Base-by-base conservation (phyloP, 2,113 vertebrate genomes). In the Proteles cristata region DNA sequence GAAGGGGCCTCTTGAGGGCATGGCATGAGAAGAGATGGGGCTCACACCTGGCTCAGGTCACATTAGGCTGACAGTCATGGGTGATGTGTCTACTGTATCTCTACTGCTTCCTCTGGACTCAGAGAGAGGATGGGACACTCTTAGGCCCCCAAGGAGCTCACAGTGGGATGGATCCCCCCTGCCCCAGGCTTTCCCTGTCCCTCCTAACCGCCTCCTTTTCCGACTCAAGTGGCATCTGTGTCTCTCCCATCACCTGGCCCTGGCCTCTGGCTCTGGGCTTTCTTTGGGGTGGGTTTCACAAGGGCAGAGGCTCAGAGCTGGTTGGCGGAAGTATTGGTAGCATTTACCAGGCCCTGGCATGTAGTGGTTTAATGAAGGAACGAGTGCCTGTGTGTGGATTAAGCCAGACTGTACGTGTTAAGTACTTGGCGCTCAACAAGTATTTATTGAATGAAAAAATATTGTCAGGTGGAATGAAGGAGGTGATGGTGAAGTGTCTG, bases 361-460 rank as follows among this genome's bases (percentile, higher is more conserved):
- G 7, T 31, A 58, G 80, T 66, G 77, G 76, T 11, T 65, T 88
- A 58, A 45, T 88, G 94, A 66, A 74, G 69, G 50, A n/a, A 21
- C 48, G 93, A 55, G 48, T 33, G 65, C 58, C 43, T 31, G 39
- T 35, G 48, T 69, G 66, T 73, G 58, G 35, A 90, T 90, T 65
- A 43, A 76, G 43, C 68, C 85, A 88, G 69, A 76, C 55, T 33
- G 3, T 58, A 48, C 35, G 16, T 88, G 69, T 73, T 43, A 91
- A 96, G 81, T 74, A 16, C 81, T 84, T 94, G 96, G 84, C 58
- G 19, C 39, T 71, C 35, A 55, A 63, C 58, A 97, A 53, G 12
- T 68, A 68, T 39, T 88, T 81, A 77, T 28, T 82, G 88, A 94
- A 90, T 95, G 66, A 39, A 65, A 86, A 95, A 76, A 68, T 10